phyloP scores from a whole-genome alignment of 2,888 invertebrate genomes.

The Coremacera marginata region DNA sequence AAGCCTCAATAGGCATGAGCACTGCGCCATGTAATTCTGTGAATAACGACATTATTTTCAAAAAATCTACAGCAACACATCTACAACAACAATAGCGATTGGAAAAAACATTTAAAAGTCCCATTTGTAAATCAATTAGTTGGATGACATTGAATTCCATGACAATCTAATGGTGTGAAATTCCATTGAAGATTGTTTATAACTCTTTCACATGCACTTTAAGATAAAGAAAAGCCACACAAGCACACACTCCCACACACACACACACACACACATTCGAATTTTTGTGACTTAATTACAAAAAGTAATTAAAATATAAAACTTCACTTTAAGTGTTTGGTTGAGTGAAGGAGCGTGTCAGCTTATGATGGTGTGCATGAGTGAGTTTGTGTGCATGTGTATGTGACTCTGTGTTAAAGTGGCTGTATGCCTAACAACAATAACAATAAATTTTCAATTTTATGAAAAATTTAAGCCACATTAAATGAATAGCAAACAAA shows the following conservation, averaged over 20 bases:
- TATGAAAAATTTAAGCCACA: too few species aligned
- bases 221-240: background rate
- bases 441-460: too few species aligned
- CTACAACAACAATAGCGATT: too few species aligned
- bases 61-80: too few species aligned
- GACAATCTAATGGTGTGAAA: conserved; percentile 4
- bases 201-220: background rate
- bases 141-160: background rate
- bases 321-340: background rate
- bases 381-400: background rate
- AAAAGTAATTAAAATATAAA: conserved; percentile 9
- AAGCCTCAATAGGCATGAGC: too few species aligned
- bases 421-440: background rate
- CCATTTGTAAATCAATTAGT: background rate
- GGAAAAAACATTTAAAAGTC: too few species aligned
- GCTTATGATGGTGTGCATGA: background rate
- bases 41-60: too few species aligned
- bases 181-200: conserved; percentile 5
- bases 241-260: background rate
- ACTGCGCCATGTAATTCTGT: too few species aligned
- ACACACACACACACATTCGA: background rate
- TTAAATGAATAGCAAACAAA: too few species aligned
- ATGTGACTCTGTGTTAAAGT: background rate
- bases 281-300: background rate
- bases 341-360: background rate